Percentiles rank a stretch among this genome's conserved stretches.
phyloP scores from a whole-genome alignment of 2,113 vertebrate genomes.

The Muscicapa adusta region DNA sequence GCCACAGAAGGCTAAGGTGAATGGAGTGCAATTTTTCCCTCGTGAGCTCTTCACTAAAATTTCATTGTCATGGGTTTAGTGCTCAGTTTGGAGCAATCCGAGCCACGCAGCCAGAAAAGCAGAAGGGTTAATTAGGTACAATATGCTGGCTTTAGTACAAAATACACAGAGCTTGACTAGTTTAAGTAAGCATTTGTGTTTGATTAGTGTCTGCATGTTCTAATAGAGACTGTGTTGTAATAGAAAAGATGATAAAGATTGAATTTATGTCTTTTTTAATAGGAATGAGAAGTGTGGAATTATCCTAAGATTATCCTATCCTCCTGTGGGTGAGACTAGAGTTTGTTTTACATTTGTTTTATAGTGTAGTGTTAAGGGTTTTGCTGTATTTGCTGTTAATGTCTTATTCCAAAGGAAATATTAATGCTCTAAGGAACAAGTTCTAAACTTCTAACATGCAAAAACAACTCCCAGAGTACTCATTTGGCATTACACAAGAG shows the following conservation, averaged over 20 bases:
- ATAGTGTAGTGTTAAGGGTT: not conserved
- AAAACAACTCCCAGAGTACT: not conserved
- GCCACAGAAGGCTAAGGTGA: not conserved
- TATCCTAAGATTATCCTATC: not conserved
- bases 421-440: not conserved
- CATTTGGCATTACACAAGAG: not conserved
- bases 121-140: not conserved
- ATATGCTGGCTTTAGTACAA: constrained; percentile 1
- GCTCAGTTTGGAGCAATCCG: not conserved
- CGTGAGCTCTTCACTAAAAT: not conserved
- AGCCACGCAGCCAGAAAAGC: not conserved
- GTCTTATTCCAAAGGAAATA: not conserved
- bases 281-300: not conserved
- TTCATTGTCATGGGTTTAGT: not conserved
- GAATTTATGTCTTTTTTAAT: constrained; percentile 16
- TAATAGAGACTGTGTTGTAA: not conserved
- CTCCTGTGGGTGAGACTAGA: not conserved
- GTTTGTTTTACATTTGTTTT: not conserved
- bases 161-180: not conserved
- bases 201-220: not conserved
- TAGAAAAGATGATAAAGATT: not conserved
- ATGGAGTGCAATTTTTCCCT: not conserved
- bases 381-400: not conserved
- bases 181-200: constrained; percentile 28
- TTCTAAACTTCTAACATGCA: not conserved